Evolutionary conservation across 2,797 vertebrate genomes (phyloP).

Genomic region (Amazona ochrocephala): DNA sequence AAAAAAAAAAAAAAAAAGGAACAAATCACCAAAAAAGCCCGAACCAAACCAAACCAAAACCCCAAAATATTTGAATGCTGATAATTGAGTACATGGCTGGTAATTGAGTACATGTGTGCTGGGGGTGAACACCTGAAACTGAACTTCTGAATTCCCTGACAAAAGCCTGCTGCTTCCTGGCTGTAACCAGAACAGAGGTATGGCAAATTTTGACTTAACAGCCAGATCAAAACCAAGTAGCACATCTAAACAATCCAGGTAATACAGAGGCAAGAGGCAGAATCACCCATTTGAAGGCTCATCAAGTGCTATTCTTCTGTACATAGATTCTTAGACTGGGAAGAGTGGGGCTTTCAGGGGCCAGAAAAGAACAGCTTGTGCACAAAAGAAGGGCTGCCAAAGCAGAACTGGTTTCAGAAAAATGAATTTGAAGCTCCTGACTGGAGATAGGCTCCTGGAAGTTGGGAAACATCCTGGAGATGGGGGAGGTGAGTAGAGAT

Average conservation of each 20-base stretch:
- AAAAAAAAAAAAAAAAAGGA: background rate
- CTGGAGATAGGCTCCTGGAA: background rate
- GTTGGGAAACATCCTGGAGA: background rate
- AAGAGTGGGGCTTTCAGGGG: background rate
- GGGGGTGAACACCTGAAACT: fast-evolving
- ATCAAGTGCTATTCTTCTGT: background rate
- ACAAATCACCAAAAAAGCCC: too few species aligned
- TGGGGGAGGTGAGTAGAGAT: background rate
- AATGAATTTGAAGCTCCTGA: background rate
- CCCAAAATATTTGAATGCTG: background rate
- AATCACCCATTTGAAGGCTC: background rate
- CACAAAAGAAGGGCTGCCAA: background rate
- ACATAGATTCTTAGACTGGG: background rate
- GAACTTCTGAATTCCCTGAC: background rate
- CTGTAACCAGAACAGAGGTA: background rate
- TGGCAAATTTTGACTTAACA: background rate
- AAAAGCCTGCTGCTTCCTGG: background rate
- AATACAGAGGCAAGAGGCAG: background rate
- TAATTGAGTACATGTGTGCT: background rate
- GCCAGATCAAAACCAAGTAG: background rate
- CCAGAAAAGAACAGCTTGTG: background rate
- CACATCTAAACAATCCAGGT: background rate
- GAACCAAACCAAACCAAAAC: background rate
- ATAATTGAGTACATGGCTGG: background rate
- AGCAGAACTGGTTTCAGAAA: background rate